A percentile compares a stretch with the other conserved stretches of the same genome.
Evolutionary conservation across 2,888 invertebrate species (phyloP).

Genomic region (Lathronympha strigana): DNA sequence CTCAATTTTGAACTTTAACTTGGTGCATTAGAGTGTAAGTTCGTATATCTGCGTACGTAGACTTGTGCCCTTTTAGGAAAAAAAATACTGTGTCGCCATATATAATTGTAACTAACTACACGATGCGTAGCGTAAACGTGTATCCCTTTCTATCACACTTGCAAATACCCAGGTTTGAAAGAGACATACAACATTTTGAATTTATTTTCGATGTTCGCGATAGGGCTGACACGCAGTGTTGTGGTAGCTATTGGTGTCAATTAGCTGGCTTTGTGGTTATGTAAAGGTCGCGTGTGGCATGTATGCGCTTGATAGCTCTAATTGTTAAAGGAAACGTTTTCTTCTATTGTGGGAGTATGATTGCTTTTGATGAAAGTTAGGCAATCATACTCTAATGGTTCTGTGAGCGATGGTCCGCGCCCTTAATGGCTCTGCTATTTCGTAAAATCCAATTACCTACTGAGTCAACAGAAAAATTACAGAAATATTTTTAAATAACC

Average conservation of each 20-base stretch:
- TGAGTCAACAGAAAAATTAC: too few species aligned
- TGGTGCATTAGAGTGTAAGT: neutral
- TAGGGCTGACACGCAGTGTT: neutral
- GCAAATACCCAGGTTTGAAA: too few species aligned
- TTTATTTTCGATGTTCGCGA: too few species aligned
- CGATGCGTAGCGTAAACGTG: neutral
- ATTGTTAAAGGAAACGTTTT: slow-evolving; percentile 7
- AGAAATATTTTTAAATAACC: too few species aligned
- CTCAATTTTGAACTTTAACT: neutral
- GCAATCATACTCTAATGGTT: neutral
- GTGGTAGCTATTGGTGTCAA: slow-evolving; percentile 27
- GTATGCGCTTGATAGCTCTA: neutral
- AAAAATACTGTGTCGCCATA: slow-evolving; percentile 4
- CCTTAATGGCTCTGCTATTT: too few species aligned
- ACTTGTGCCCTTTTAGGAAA: neutral
- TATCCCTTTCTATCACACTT: too few species aligned
- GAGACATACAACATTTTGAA: too few species aligned
- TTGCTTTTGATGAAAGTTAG: slow-evolving; percentile 9
- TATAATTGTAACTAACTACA: neutral
- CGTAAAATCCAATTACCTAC: too few species aligned
- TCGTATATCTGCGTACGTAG: neutral
- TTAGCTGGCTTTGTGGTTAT: slow-evolving; percentile 17
- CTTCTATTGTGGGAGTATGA: slow-evolving; percentile 2
- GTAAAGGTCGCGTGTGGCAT: slow-evolving; percentile 23
- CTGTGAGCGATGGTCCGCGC: too few species aligned